Base-by-base conservation (phyloP, 2,113 vertebrate species). In the Scomber japonicus region DNA sequence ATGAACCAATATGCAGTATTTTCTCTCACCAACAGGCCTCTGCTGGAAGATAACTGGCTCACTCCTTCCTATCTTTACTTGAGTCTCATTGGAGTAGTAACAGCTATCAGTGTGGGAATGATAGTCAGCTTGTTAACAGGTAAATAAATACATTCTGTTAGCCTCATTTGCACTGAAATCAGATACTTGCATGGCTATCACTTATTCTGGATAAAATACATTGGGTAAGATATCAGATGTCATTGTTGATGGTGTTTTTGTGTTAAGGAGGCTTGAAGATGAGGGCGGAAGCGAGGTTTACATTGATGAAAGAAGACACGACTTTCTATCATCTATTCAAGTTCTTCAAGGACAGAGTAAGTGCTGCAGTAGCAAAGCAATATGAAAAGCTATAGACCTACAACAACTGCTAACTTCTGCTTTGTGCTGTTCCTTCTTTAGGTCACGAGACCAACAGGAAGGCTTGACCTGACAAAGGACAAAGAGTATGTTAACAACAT, bases 31-130 rank as follows among this genome's bases (percentile, higher is more conserved):
- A 82, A 44, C 90, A 96, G 96, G 30, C 82, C 93, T 63, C 65
- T 46, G 15, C 78, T 94, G 48, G 94, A 90, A 72, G 93, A 94
- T 60, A 81, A 75, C 49, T 96, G 94, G 95, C 96, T 96, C 90
- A 95, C 95, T 31, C 78, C 96, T 71, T 96, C 96, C 50, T 96
- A 95, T 73, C 57, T 96, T 5, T 95, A 96, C 90, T 93, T 95
- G 79, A 93, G 94, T 75, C 92, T 94, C 2, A 24, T 95, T 86
- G 96, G 95, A 45, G 95, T 95, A 2, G 70, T 96, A 14, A 62
- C 81, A 30, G 92, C 93, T 30, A 1, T 96, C 49, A 5, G 0
- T 44, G 93, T 96, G 61, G 96, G 95, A 75, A 71, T 95, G 62
- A 82, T 93, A 49, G 64, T 89, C 72, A 96, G 96, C 82, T 80